Percentiles rank a stretch among this genome's conserved stretches.
Evolutionary conservation across 2,113 vertebrate genomes (phyloP).

Genomic region (Bubo blakistoni): DNA sequence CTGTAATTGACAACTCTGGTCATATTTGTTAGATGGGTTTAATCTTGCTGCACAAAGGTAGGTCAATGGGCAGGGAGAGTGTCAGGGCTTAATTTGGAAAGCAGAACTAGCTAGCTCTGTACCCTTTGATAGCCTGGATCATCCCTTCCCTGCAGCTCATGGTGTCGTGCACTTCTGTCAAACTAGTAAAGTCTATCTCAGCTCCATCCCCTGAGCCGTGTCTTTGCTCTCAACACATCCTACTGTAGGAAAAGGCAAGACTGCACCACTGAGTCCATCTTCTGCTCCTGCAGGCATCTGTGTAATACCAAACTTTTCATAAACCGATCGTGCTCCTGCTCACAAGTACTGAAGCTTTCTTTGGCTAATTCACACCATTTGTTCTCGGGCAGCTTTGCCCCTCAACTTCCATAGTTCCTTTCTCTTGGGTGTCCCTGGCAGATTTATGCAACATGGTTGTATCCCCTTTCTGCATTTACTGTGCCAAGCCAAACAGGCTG

Average conservation of each 20-base stretch:
- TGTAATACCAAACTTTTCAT: rapidly evolving
- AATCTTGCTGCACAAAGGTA: neutral
- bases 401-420: neutral
- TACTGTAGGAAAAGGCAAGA: neutral
- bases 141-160: neutral
- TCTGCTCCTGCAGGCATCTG: neutral
- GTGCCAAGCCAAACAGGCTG: neutral
- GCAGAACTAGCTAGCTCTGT: neutral
- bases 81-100: neutral
- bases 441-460: neutral
- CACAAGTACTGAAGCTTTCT: neutral
- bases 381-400: neutral
- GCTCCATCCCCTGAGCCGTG: neutral
- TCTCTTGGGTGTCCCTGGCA: neutral
- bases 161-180: neutral
- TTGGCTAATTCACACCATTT: neutral
- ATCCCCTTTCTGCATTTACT: neutral
- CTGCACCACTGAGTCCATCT: neutral
- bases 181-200: neutral
- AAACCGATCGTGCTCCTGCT: neutral
- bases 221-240: neutral
- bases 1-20: neutral
- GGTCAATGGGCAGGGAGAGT: neutral
- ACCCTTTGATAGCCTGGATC: neutral
- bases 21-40: neutral